Evolutionary conservation across 2,888 invertebrate species (phyloP).

Genomic region (Tigriopus californicus): DNA sequence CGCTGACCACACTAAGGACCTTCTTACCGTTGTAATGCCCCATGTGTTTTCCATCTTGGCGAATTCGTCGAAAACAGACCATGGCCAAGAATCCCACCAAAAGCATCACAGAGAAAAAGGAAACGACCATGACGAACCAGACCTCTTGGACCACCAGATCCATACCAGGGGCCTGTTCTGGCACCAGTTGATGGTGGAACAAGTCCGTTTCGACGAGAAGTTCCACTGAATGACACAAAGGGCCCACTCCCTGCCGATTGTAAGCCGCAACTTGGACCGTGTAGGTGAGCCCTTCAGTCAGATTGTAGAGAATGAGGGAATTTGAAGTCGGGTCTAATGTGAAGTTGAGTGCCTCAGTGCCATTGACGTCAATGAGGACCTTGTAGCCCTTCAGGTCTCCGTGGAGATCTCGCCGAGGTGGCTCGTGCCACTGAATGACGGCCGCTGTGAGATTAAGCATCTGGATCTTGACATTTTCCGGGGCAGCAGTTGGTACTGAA

Average conservation of each 20-base stretch:
- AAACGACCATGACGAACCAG: constrained; percentile 10
- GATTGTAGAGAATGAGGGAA: constrained; percentile 1
- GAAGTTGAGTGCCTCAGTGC: background rate
- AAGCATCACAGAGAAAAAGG: background rate
- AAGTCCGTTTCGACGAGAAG: background rate
- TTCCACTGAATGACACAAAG: background rate
- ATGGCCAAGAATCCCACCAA: constrained; percentile 3
- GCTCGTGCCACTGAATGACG: constrained; percentile 2
- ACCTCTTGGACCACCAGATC: constrained; percentile 7
- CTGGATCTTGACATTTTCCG: background rate
- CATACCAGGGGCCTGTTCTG: background rate
- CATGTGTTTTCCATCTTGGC: background rate
- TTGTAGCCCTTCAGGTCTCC: constrained; percentile 11
- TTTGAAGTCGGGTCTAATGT: background rate
- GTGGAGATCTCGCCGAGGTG: background rate
- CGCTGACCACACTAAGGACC: too few relatives aligned
- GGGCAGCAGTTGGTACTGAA: constrained; percentile 3
- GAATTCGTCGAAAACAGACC: background rate
- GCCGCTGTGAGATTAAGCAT: background rate
- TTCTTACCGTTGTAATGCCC: constrained; percentile 12
- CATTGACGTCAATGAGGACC: background rate
- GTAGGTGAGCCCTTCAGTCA: background rate
- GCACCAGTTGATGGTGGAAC: background rate
- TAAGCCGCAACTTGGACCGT: constrained; percentile 2
- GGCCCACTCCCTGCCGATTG: constrained; percentile 5